A percentile compares a stretch with the other conserved stretches of the same genome.
These are phyloP conservation scores for Numenius arquata DNA, from an alignment of 2,113 vertebrate species.

Conservation along the genomic window DNA sequence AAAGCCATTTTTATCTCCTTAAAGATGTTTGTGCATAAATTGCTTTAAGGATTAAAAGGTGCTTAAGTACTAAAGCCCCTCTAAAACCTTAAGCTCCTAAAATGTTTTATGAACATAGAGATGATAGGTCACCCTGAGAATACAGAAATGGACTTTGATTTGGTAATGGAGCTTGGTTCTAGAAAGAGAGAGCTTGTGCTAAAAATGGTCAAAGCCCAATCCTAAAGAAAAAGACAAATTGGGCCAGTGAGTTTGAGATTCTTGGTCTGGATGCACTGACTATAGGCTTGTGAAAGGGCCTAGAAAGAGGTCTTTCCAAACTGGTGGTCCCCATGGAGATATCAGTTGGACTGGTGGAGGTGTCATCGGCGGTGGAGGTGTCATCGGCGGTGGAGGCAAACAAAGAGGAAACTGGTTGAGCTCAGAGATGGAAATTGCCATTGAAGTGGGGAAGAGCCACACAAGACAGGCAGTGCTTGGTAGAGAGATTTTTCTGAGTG, in stretches of 20 bases:
- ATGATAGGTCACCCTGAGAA: not conserved
- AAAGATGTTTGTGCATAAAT: constrained; percentile 18
- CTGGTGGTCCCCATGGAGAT: not conserved
- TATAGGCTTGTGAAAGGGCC: not conserved
- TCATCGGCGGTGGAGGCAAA: not conserved
- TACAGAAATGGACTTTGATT: not conserved
- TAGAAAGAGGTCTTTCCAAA: not conserved
- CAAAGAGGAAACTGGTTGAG: not conserved
- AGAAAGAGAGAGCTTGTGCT: not conserved
- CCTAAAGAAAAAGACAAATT: not conserved
- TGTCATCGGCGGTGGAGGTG: not conserved
- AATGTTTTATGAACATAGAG: not conserved
- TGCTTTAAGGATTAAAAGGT: constrained; percentile 25
- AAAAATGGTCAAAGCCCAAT: not conserved
- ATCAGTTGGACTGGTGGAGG: not conserved
- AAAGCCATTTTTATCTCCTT: constrained; percentile 17
- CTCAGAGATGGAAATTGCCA: not conserved
- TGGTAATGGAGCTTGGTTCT: not conserved
- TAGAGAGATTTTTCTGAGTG: not conserved
- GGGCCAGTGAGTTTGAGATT: not conserved
- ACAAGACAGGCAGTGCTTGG: fast-evolving
- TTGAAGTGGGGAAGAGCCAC: fast-evolving
- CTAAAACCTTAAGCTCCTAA: constrained; percentile 14
- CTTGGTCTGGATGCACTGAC: not conserved
- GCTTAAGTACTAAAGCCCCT: not conserved